These are phyloP conservation scores for Tipula vernalis DNA, from an alignment of 2,888 invertebrate genomes.

Conservation along the genomic window DNA sequence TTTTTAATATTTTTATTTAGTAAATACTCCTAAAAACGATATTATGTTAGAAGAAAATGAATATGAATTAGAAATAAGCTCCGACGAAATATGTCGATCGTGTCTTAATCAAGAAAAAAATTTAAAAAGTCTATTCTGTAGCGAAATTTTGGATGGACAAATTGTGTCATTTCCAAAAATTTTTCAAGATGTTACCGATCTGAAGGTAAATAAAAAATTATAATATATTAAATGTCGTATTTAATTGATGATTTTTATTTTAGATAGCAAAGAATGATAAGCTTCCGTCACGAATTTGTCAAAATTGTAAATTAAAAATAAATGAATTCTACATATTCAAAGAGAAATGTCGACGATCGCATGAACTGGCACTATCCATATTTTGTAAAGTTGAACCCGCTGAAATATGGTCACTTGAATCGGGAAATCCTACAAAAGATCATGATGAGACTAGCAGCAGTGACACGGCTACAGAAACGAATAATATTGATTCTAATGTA, in stretches of 20 bases:
- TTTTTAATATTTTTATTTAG: background rate
- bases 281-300: background rate
- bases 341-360: background rate
- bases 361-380: background rate
- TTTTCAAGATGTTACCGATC: background rate
- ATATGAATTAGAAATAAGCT: constrained; percentile 10
- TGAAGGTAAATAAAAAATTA: background rate
- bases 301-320: background rate
- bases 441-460: background rate
- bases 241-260: background rate
- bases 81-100: constrained; percentile 8
- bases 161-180: constrained; percentile 10
- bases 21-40: background rate
- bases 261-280: constrained; percentile 5
- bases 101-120: constrained; percentile 10
- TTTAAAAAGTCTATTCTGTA: constrained; percentile 10
- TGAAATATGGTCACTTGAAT: background rate
- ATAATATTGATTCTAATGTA: background rate
- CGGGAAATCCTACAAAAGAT: background rate
- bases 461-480: background rate
- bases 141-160: constrained; percentile 6
- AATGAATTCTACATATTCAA: background rate
- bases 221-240: background rate
- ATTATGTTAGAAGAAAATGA: background rate
- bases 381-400: background rate